These are phyloP conservation scores for Phortica variegata DNA, from an alignment of 1,140 invertebrate genomes.

Conservation along the genomic window DNA sequence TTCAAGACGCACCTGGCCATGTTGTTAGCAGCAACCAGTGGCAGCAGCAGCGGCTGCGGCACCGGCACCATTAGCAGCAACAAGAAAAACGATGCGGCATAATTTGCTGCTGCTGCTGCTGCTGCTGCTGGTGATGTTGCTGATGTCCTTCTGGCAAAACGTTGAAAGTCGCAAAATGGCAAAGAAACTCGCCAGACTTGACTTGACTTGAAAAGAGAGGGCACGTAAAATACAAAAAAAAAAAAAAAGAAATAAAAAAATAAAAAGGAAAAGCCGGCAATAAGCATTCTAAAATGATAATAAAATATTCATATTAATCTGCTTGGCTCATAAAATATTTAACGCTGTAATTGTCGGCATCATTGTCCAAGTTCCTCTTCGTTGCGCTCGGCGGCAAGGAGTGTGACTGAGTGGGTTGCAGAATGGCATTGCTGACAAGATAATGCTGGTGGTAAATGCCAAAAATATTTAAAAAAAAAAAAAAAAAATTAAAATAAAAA, in stretches of 20 bases:
- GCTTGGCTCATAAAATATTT: conserved; percentile 53
- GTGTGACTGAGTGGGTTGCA: conserved; percentile 1
- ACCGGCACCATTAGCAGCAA: background rate
- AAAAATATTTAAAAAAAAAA: background rate
- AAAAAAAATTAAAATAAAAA: conserved; percentile 2
- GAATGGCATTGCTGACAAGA: conserved; percentile 22
- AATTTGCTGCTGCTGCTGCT: too few relatives aligned
- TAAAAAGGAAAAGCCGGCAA: conserved; percentile 7
- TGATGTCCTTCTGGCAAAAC: too few relatives aligned
- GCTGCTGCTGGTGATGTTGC: too few relatives aligned
- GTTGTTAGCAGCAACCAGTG: conserved; percentile 3
- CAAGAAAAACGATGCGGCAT: too few relatives aligned
- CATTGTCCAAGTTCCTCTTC: background rate
- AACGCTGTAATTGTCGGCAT: conserved; percentile 53
- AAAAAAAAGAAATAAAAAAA: too few relatives aligned
- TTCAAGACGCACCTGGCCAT: too few relatives aligned
- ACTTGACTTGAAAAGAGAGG: too few relatives aligned
- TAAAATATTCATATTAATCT: conserved; percentile 57
- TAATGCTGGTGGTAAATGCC: conserved; percentile 12
- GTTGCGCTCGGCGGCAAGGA: background rate
- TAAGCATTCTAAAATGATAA: conserved; percentile 52
- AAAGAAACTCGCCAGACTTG: too few relatives aligned
- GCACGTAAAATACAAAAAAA: too few relatives aligned
- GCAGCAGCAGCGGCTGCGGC: background rate
- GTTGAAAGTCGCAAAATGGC: too few relatives aligned